These are phyloP conservation scores for Synergus umbraculus DNA, from an alignment of 2,888 invertebrate species.

Conservation along the genomic window DNA sequence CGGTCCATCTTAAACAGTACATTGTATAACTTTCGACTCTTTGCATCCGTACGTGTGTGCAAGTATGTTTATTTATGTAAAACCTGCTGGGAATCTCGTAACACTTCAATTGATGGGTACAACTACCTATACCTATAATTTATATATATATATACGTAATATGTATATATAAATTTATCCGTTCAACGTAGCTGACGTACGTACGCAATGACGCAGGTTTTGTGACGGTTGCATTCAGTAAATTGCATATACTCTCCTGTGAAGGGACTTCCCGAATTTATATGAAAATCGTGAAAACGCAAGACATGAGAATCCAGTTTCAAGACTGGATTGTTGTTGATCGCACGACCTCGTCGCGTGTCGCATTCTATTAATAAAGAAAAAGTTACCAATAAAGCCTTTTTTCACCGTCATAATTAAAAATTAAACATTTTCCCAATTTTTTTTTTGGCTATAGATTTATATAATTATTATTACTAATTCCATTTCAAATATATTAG, in stretches of 20 bases:
- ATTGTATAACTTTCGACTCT: constrained; percentile 35
- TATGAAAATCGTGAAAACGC: constrained; percentile 27
- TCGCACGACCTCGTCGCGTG: constrained; percentile 18
- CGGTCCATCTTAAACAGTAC: constrained; percentile 21
- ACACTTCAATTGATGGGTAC: constrained; percentile 30
- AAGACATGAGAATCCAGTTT: constrained; percentile 33
- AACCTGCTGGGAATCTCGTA: constrained; percentile 33
- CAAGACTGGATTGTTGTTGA: constrained; percentile 21
- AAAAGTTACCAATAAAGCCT: not conserved
- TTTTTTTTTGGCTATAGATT: too few relatives aligned
- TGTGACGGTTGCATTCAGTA: constrained; percentile 16
- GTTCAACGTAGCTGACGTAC: constrained; percentile 20
- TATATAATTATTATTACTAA: too few relatives aligned
- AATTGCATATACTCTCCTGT: not conserved
- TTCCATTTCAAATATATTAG: too few relatives aligned
- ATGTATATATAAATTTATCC: not conserved
- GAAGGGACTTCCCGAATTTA: constrained; percentile 30
- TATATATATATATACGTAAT: too few relatives aligned
- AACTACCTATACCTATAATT: not conserved
- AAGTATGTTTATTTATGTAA: constrained; percentile 21
- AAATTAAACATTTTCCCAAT: too few relatives aligned
- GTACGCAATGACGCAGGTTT: constrained; percentile 18
- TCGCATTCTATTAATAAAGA: constrained; percentile 22
- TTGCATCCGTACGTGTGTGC: constrained; percentile 4
- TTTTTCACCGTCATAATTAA: too few relatives aligned